Percentiles rank a stretch among this genome's conserved stretches.
Evolutionary conservation across 1,140 invertebrate genomes (phyloP).

Genomic region (Brachionus koreanus): DNA sequence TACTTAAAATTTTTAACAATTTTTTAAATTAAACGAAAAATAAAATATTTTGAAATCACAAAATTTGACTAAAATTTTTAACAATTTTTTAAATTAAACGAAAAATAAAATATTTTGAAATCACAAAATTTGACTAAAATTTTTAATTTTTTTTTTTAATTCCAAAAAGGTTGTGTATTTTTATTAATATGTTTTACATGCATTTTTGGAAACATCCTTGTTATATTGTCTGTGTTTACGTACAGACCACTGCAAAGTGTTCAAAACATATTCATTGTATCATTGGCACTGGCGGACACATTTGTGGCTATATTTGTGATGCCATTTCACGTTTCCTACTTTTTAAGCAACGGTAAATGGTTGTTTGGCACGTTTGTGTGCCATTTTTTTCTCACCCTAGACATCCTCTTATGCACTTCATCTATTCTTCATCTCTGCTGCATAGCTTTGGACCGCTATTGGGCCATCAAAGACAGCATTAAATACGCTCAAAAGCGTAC

Average conservation of each 20-base stretch:
- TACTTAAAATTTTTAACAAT: too few species aligned
- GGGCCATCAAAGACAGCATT: conserved; percentile 93
- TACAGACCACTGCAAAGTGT: conserved; percentile 92
- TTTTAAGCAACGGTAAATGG: conserved; percentile 68
- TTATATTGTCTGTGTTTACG: conserved; percentile 90
- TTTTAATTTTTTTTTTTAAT: background rate
- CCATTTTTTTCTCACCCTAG: conserved; percentile 84
- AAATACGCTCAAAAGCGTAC: conserved; percentile 94
- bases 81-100: too few species aligned
- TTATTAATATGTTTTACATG: conserved; percentile 61
- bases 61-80: too few species aligned
- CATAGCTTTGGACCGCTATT: conserved; percentile 72
- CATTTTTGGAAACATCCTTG: conserved; percentile 76
- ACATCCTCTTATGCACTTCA: conserved; percentile 91
- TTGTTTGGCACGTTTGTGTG: conserved; percentile 62
- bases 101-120: background rate
- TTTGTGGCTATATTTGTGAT: conserved; percentile 90
- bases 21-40: background rate
- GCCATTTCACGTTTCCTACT: conserved; percentile 83
- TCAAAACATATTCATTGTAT: conserved; percentile 96
- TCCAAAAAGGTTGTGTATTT: background rate
- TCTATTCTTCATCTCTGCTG: conserved; percentile 93
- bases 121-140: background rate
- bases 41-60: background rate
- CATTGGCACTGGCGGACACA: conserved; percentile 92